These are phyloP conservation scores for Nothobranchius furzeri DNA, from an alignment of 2,113 vertebrate genomes.

Conservation along the genomic window DNA sequence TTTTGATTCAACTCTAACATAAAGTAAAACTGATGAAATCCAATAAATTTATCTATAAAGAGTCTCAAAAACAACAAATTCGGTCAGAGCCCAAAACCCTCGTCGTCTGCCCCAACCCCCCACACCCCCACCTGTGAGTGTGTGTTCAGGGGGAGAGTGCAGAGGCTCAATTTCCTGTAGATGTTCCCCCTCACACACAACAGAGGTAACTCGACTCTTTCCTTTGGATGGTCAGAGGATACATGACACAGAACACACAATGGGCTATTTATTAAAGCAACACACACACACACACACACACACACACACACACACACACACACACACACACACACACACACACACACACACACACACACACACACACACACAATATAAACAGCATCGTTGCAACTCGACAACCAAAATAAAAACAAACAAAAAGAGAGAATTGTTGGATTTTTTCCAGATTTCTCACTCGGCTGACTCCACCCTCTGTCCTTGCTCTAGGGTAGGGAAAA, in stretches of 20 bases:
- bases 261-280: constrained; percentile 68
- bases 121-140: constrained; percentile 35
- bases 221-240: constrained; percentile 62
- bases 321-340: neutral
- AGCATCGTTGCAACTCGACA: neutral
- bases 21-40: neutral
- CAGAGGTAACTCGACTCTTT: constrained; percentile 80
- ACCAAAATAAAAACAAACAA: no score
- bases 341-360: constrained; percentile 17
- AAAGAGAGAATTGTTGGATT: no score
- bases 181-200: constrained; percentile 78
- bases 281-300: constrained; percentile 26
- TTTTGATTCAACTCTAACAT: neutral
- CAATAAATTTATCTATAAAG: neutral
- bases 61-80: constrained; percentile 17
- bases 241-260: constrained; percentile 70
- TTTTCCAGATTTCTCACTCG: neutral
- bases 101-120: constrained; percentile 35
- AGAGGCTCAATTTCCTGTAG: constrained; percentile 74
- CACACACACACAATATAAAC: constrained; percentile 2
- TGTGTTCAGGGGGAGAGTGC: no score
- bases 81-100: constrained; percentile 29
- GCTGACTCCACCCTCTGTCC: constrained; percentile 6
- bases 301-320: no score
- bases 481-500: neutral